Conservation (phyloP, 1,140 invertebrate genomes). For the Plutomurus gul region DNA sequence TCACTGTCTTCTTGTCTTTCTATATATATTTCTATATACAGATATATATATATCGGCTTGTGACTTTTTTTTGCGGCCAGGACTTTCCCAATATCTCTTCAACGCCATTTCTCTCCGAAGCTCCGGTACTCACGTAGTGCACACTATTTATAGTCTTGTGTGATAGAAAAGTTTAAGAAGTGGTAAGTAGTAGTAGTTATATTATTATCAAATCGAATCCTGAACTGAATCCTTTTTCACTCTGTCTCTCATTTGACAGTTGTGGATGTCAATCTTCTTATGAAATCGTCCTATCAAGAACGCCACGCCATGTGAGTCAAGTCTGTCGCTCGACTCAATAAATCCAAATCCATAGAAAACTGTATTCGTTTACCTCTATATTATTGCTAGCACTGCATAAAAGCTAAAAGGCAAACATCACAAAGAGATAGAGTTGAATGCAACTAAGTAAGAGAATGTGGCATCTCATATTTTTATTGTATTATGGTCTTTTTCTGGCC, state of each 20-base stretch:
- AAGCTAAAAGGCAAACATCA: not conserved
- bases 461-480: not conserved
- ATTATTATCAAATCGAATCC: conserved; percentile 43
- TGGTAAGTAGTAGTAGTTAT: not conserved
- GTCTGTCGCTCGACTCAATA: conserved; percentile 8
- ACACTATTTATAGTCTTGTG: not conserved
- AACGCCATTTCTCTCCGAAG: too few species aligned
- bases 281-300: conserved; percentile 39
- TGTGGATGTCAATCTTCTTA: conserved; percentile 46
- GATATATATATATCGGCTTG: too few species aligned
- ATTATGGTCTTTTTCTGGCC: not conserved
- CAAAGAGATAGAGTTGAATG: not conserved
- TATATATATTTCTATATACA: too few species aligned
- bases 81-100: not conserved
- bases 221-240: conserved; percentile 5
- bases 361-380: not conserved
- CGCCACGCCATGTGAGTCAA: not conserved
- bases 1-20: conserved; percentile 29
- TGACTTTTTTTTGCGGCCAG: too few species aligned
- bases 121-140: not conserved
- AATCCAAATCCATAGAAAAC: conserved; percentile 23
- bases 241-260: conserved; percentile 42
- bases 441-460: not conserved
- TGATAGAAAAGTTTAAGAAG: not conserved
- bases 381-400: not conserved